Conservation (phyloP, 2,797 vertebrate species). For the Dallia pectoralis region DNA sequence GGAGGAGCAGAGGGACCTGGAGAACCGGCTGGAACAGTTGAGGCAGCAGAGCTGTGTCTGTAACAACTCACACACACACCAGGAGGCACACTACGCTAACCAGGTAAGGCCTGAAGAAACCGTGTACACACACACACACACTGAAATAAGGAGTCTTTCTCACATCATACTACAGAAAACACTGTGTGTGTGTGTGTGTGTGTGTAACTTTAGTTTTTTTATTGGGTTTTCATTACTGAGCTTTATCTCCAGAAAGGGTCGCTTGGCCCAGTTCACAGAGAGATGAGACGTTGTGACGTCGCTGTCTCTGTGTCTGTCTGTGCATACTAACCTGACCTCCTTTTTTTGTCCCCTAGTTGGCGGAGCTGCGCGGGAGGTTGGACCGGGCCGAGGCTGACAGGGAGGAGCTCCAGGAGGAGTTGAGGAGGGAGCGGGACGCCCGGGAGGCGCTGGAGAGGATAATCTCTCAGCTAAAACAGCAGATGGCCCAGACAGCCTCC, state of each 20-base stretch:
- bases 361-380: slow-evolving; percentile 85
- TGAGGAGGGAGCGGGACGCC: slow-evolving; percentile 88
- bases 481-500: slow-evolving; percentile 70
- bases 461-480: slow-evolving; percentile 86
- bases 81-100: slow-evolving; percentile 90
- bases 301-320: slow-evolving; percentile 9
- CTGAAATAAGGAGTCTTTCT: not conserved
- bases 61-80: slow-evolving; percentile 84
- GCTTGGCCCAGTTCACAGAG: slow-evolving; percentile 35
- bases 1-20: slow-evolving; percentile 92
- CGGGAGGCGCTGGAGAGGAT: slow-evolving; percentile 89
- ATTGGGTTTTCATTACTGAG: slow-evolving; percentile 49
- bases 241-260: slow-evolving; percentile 42
- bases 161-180: not conserved
- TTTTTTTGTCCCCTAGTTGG: slow-evolving; percentile 70
- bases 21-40: slow-evolving; percentile 92
- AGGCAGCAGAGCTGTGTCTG: slow-evolving; percentile 93
- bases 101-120: slow-evolving; percentile 77
- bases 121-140: not conserved
- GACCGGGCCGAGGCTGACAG: slow-evolving; percentile 90
- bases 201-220: slow-evolving; percentile 23
- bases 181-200: slow-evolving; percentile 7
- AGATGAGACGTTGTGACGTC: slow-evolving; percentile 36
- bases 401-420: slow-evolving; percentile 91
- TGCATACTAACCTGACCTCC: slow-evolving; percentile 20